Evolutionary conservation across 2,888 invertebrate genomes (phyloP), one percentile per base, ranked within the genome.

Genomic region (Trachelus troglodyta): DNA sequence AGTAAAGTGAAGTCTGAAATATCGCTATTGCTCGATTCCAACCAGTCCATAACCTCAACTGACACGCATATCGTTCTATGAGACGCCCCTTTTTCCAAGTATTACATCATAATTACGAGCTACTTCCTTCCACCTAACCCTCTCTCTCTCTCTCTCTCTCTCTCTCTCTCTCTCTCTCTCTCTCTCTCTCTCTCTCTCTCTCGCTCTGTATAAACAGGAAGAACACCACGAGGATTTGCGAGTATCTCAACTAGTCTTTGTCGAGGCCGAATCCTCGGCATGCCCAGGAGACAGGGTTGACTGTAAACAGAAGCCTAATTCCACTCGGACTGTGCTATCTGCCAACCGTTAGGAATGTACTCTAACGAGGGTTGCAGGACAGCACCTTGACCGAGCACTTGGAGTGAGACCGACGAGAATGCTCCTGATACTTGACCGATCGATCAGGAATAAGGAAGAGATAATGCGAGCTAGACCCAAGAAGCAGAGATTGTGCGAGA

Each of bases 1-100:
- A 89, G 85, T 84, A 35, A 35, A 35, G 12, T 1, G 12, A 35
- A 35, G 35, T 35, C 85, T 87, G 84, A 87, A 85, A 86, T 87
- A 86, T 83, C 73, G 85, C 69, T 81, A 81, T 79, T 35, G 81
- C 69, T 79, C 77, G 79, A 79, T 37, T 78, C 69, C 74, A 69
- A 75, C 68, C 80, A 81, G 77, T 82, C 79, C 74, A 30, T 30
- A 69, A 69, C 73, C 40, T 40, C 40, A 23, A 40, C 40, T 6
- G 40, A 40, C 6, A 40, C 15, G 40, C 23, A 9, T 40, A 40
- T 23, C 23, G 40, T 23, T 6, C 40, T 40, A 40, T 6, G 0
- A 6, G 23, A 40, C 4, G 6, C 15, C 6, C 15, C 23, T 6
- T 23, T 23, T 40, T 40, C 40, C 40, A 40, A 40, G 40, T 40